Evolutionary conservation across 2,888 invertebrate genomes (phyloP), one percentile per base, ranked within the genome.

Genomic region (Hemicrepidius hirtus): DNA sequence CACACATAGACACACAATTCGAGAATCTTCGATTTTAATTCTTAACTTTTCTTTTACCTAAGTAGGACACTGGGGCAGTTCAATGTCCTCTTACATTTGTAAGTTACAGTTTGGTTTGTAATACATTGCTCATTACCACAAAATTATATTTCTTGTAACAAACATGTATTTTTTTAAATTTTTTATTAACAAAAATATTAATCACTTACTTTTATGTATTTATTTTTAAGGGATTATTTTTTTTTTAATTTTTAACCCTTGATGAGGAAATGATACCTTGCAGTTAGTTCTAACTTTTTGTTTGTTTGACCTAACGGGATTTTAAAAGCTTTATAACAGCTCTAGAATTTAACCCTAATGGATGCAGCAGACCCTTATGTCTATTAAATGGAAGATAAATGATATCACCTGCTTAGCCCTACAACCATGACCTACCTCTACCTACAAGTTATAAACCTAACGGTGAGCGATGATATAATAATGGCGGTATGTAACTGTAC

Each of bases 11-110:
- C 24, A 24, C 12, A 28, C 59, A 67, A 13, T 73, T 73, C 64
- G 21, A 68, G 73, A 70, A 73, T 70, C 9, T 69, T 69, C 50
- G 64, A 63, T 50, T 72, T 50, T 46, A 40, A 44, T 55, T 62
- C 81, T 80, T 79, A 77, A 80, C 78, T 84, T 83, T 84, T 82
- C 84, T 85, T 85, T 82, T 79, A 80, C 84, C 80, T 85, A 85
- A 85, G 84, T 86, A 85, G 86, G 85, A 84, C 84, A 86, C 82
- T 86, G 84, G 85, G 85, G 82, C 86, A 84, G 85, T 83, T 85
- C 85, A 83, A 79, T 80, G 85, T 85, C 82, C 85, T 84, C 81
- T 76, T 74, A 49, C 63, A 37, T 41, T 63, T 55, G 40, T 64
- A 57, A 64, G 64, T 46, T 59, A 63, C 55, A 32, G 32, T 55